phyloP scores from a whole-genome alignment of 2,113 vertebrate genomes.

The Xyliphius kryptos region DNA sequence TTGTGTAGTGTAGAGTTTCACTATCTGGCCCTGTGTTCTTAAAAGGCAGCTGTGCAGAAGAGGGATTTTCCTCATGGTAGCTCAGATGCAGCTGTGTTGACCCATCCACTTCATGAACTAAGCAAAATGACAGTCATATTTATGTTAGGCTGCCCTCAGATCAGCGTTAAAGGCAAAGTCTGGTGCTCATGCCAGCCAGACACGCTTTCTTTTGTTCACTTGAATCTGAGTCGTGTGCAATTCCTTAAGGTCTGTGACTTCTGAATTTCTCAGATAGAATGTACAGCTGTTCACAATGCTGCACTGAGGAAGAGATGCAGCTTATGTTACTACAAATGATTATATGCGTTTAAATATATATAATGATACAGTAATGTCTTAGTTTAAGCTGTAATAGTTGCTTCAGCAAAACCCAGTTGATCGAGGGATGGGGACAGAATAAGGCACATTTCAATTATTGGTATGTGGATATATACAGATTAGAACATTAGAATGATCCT shows the following conservation, averaged over 20 bases:
- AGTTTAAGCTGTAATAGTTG: no score
- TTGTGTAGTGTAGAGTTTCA: slow-evolving; percentile 24
- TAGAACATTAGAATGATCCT: no score
- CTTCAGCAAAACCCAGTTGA: no score
- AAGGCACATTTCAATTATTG: no score
- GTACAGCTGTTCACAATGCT: not conserved
- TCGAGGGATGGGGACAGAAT: no score
- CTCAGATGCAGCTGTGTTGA: slow-evolving; percentile 47
- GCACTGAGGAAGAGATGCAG: no score
- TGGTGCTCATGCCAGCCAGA: slow-evolving; percentile 36
- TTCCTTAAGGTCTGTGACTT: not conserved
- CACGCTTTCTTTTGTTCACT: slow-evolving; percentile 46
- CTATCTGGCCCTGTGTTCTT: slow-evolving; percentile 16
- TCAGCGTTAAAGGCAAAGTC: not conserved
- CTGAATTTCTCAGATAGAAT: not conserved
- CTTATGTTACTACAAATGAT: no score
- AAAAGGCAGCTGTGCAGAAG: slow-evolving; percentile 18
- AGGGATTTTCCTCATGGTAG: slow-evolving; percentile 15
- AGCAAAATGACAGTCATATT: slow-evolving; percentile 52
- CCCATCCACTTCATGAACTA: slow-evolving; percentile 51
- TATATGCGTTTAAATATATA: no score
- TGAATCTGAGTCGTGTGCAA: not conserved
- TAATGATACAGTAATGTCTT: no score
- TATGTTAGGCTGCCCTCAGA: not conserved
- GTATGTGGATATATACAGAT: no score